Conservation (phyloP, 2,113 vertebrate genomes). For the Eurystomus gularis region DNA sequence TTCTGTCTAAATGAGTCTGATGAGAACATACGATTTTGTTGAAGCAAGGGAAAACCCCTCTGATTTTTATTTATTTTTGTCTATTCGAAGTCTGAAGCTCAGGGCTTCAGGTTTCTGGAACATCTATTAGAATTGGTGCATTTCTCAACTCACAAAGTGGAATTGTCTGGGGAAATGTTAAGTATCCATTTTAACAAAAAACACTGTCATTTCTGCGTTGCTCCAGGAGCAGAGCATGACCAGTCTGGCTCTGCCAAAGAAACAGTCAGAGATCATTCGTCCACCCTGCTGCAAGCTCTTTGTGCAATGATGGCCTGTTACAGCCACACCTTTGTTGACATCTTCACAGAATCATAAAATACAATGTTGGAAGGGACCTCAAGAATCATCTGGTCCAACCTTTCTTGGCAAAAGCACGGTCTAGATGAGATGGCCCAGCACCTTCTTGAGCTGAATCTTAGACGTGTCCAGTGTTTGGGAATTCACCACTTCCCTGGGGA, state of each 20-base stretch:
- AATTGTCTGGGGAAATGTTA: background rate
- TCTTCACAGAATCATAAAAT: background rate
- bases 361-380: background rate
- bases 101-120: background rate
- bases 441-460: background rate
- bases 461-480: background rate
- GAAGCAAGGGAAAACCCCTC: constrained; percentile 1
- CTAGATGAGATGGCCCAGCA: background rate
- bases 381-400: background rate
- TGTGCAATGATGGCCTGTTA: fast-evolving
- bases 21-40: background rate
- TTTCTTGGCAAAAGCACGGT: background rate
- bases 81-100: background rate
- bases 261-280: background rate
- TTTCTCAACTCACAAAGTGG: background rate
- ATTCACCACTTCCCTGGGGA: background rate
- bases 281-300: background rate
- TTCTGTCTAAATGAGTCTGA: background rate
- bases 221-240: background rate
- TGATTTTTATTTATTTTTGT: constrained; percentile 23
- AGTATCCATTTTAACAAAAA: background rate
- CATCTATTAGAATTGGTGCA: background rate
- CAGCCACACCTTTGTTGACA: background rate
- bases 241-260: background rate
- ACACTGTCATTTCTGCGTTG: background rate